Evolutionary conservation across 2,888 invertebrate genomes (phyloP), one percentile per base, ranked within the genome.

Genomic region (Liopterus haemorrhoidalis): DNA sequence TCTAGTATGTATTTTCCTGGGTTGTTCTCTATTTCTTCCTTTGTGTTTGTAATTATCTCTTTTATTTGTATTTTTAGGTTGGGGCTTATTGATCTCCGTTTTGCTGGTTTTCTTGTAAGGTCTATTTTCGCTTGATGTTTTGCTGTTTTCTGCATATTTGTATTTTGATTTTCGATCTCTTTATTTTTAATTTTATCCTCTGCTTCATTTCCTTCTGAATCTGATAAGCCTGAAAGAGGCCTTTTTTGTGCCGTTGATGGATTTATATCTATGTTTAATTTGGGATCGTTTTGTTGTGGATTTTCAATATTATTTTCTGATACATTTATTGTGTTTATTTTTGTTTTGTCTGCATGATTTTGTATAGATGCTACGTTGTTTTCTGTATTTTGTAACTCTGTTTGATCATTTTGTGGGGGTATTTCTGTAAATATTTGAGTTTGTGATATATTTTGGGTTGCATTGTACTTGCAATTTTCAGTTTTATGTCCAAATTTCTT

Each of bases 401-500:
- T n/a, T n/a, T n/a, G n/a, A n/a, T n/a, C n/a, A n/a, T n/a, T n/a
- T n/a, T n/a, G n/a, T n/a, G n/a, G n/a, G n/a, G n/a, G n/a, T n/a
- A n/a, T n/a, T n/a, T n/a, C n/a, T n/a, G n/a, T n/a, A n/a, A n/a
- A n/a, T n/a, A n/a, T n/a, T n/a, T n/a, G n/a, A n/a, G n/a, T n/a
- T n/a, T n/a, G n/a, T n/a, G n/a, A n/a, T n/a, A n/a, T n/a, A n/a
- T n/a, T n/a, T n/a, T n/a, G n/a, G n/a, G n/a, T n/a, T n/a, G n/a
- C n/a, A n/a, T n/a, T n/a, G n/a, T n/a, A n/a, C n/a, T 35, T 9
- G 19, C 32, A 41, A 14, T 33, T 18, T 9, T 41, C 33, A 11
- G 18, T 25, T n/a, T n/a, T 16, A 18, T 41, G 33, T 18, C 33
- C 41, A 6, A 19, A n/a, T 33, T 41, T 15, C 22, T 41, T 41